Evolutionary conservation across 1,140 invertebrate species (phyloP), one percentile per base, ranked within the genome.

Genomic region (Dendrolimus punctatus): DNA sequence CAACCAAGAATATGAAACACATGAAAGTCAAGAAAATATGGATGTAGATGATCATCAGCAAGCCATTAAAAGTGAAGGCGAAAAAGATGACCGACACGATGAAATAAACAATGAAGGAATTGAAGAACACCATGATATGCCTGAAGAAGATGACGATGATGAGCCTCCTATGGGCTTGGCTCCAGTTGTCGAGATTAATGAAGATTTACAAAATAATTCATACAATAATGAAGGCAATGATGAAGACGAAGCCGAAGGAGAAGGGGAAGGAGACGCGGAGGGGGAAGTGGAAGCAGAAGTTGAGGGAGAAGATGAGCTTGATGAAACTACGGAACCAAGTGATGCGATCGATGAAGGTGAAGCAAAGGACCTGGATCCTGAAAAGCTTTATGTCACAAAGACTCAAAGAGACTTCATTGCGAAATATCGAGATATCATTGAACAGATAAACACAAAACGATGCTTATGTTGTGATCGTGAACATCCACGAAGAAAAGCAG

Each of bases 401-500:
- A 71, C 77, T 0, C 87, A 88, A 70, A 71, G 76, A 71, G 79
- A 85, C 53, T 88, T 88, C 46, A 87, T 88, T 42, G 41, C 54
- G 0, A 87, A 87, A 58, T 82, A 86, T 65, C 71, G 83, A 23
- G 83, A 87, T 57, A 72, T 88, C 6, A 88, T 88, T 45, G 68
- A 85, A 63, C 87, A 88, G 58, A 85, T 88, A 5, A 88, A 88
- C 55, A 87, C 85, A 5, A 86, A 85, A 62, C 72, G 73, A 8
- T 88, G 87, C 57, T 67, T 87, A 7, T 88, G 87, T 56, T 88
- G 87, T 55, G 74, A 87, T 41, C 79, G 72, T 56, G 76, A 80
- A 62, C 76, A 87, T 65, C 85, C 87, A 0, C 70, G 85, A 0
- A 71, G 87, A 54, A 88, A 88, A 60, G 85, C 85, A 1, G 87